Base-by-base conservation (phyloP, 2,797 vertebrate species). In the Psittacula echo region DNA sequence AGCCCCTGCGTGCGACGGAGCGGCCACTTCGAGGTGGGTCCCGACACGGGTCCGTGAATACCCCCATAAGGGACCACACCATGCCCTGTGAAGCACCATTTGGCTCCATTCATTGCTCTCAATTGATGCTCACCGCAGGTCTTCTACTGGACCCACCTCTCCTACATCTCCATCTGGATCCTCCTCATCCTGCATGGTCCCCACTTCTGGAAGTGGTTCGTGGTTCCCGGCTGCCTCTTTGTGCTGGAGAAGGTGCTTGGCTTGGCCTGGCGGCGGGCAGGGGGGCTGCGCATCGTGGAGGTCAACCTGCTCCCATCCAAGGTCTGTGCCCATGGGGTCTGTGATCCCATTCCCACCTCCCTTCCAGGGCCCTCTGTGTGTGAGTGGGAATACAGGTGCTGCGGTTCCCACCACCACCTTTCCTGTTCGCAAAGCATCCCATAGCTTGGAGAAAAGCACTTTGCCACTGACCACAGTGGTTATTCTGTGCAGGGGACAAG, bases 171-270 rank as follows among this genome's bases (percentile, higher is more conserved):
- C 68, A 94, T 99, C 71, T 99, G 98, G 99, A 74, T 95, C 65
- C 98, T 99, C 93, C 97, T 99, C 66, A 90, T 99, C 37, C 56
- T 99, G 24, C 99, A 99, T 3, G 98, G 98, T 37, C 98, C 99
- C 27, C 98, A 98, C 93, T 99, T 99, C 97, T 99, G 99, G 99
- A 99, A 99, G 97, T 99, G 99, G 99, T 99, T 99, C 42, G 89
- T 98, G 30, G 96, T 98, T 26, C 99, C 99, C 0, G 99, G 99
- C 9, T 71, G 98, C 44, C 30, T 98, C 11, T 99, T 99, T 27
- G n/a, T 98, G 41, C 89, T 98, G 93, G 99, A 99, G 97, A 99
- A 99, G 96, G 84, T 96, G 3, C 83, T 99, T 0, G 98, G 99
- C 24, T 97, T 98, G 26, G 98, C 96, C 0, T 93, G 98, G 45